Percentiles rank a stretch among this genome's conserved stretches.
Conservation (phyloP, 2,888 invertebrate species). For the Acrobasis suavella region DNA sequence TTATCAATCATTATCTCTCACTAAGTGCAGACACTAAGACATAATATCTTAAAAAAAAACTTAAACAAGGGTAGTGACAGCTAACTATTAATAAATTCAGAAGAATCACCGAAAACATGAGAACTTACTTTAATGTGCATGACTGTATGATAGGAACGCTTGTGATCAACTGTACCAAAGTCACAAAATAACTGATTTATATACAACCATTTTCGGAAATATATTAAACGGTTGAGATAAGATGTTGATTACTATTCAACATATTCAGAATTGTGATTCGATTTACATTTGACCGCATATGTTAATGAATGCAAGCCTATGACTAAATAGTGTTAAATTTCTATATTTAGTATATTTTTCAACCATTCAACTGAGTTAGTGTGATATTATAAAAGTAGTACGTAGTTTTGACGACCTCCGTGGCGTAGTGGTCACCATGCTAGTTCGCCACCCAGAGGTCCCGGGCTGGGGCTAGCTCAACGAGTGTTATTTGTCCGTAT, state of each 20-base stretch:
- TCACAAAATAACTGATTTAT: background rate
- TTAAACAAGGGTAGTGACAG: too few species aligned
- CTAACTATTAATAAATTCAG: too few species aligned
- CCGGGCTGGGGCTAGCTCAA: too few species aligned
- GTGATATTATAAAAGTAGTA: too few species aligned
- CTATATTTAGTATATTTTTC: background rate
- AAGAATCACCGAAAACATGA: background rate
- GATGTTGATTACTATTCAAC: background rate
- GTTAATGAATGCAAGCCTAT: background rate
- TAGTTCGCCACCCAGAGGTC: too few species aligned
- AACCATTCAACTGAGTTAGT: background rate
- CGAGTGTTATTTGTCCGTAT: too few species aligned
- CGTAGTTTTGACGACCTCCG: too few species aligned
- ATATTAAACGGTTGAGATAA: background rate
- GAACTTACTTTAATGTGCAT: slow-evolving; percentile 3
- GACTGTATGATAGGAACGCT: background rate
- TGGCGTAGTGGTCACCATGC: too few species aligned
- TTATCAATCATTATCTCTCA: too few species aligned
- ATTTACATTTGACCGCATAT: background rate
- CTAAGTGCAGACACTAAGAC: too few species aligned
- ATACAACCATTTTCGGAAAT: background rate
- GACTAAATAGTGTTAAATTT: background rate
- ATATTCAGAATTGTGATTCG: background rate
- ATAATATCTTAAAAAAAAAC: too few species aligned
- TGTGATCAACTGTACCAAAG: background rate